Evolutionary conservation across 1,140 invertebrate genomes (phyloP).

Genomic region (Drosophila bifasciata): DNA sequence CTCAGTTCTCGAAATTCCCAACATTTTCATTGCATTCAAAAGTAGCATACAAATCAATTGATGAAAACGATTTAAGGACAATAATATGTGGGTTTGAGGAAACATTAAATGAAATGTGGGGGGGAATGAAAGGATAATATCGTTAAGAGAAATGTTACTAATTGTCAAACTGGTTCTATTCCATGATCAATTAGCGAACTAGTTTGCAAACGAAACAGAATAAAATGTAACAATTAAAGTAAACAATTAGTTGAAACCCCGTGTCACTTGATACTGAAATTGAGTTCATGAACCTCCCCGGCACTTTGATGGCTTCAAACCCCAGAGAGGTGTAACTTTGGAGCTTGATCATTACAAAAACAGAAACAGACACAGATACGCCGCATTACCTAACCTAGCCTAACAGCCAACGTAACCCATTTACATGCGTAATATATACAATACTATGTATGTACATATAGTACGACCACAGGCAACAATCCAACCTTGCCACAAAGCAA

Average conservation of each 20-base stretch:
- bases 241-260: no score
- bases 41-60: constrained; percentile 12
- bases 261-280: neutral
- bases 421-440: constrained; percentile 39
- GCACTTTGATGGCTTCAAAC: constrained; percentile 27
- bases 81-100: neutral
- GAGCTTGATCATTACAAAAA: constrained; percentile 32
- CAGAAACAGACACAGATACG: constrained; percentile 6
- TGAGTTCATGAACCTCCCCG: constrained; percentile 28
- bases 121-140: constrained; percentile 10
- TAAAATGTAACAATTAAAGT: no score
- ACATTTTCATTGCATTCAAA: constrained; percentile 56
- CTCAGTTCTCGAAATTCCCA: constrained; percentile 41
- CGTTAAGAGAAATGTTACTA: no score
- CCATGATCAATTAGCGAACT: no score
- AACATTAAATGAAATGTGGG: neutral
- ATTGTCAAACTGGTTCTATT: no score
- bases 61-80: constrained; percentile 24
- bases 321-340: constrained; percentile 11
- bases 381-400: constrained; percentile 43
- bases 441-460: neutral
- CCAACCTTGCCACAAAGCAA: constrained; percentile 23
- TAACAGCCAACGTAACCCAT: constrained; percentile 43
- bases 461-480: constrained; percentile 10
- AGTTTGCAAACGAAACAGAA: no score